Evolutionary conservation across 2,797 vertebrate species (phyloP).

Genomic region (Ptychobarbus kaznakovi): DNA sequence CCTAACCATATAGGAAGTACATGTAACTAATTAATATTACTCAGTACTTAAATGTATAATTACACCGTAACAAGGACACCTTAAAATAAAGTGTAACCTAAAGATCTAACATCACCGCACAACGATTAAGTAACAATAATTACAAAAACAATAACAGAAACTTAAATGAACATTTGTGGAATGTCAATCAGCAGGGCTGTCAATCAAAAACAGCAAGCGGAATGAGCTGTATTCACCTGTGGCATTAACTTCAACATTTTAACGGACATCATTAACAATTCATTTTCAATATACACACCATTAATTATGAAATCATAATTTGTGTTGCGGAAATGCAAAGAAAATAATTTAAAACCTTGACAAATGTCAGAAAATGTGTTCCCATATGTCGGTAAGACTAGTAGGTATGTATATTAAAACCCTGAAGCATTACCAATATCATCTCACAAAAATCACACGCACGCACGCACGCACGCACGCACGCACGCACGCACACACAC

Average conservation of each 20-base stretch:
- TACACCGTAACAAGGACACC: no score
- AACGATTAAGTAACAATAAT: slow-evolving; percentile 4
- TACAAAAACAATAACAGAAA: neutral
- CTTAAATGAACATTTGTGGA: no score
- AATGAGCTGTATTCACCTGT: slow-evolving; percentile 12
- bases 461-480: slow-evolving; percentile 55
- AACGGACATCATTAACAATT: slow-evolving; percentile 12
- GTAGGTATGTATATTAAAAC: slow-evolving; percentile 16
- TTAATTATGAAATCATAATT: slow-evolving; percentile 27
- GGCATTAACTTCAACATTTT: neutral
- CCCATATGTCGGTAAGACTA: neutral
- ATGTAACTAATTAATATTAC: no score
- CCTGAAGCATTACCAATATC: slow-evolving; percentile 23
- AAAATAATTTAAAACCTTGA: neutral
- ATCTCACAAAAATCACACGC: slow-evolving; percentile 16
- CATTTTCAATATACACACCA: slow-evolving; percentile 31
- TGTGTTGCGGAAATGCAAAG: slow-evolving; percentile 22
- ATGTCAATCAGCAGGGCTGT: neutral
- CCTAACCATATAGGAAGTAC: no score
- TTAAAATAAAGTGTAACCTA: no score
- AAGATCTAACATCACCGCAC: neutral
- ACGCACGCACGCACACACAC: slow-evolving; percentile 55
- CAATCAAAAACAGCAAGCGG: neutral
- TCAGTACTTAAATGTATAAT: no score
- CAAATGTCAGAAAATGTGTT: neutral